A percentile compares a stretch with the other conserved stretches of the same genome.
Conservation (phyloP, 2,113 vertebrate genomes). For the Albula glossodonta region DNA sequence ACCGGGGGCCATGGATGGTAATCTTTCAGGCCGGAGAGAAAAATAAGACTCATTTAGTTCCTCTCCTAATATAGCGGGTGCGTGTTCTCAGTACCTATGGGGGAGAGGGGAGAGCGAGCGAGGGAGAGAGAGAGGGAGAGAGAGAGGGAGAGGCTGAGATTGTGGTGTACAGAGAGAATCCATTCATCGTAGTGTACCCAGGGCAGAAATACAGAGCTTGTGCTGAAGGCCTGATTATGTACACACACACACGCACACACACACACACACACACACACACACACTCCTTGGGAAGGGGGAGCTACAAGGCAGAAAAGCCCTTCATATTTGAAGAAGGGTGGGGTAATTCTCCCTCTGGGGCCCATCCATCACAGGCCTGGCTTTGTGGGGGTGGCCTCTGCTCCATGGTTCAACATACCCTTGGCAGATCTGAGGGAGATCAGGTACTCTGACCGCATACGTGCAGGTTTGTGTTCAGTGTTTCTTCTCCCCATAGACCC, state of each 20-base stretch:
- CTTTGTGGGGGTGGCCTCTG: not conserved
- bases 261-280: not conserved
- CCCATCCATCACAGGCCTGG: not conserved
- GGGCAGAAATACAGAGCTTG: conserved; percentile 13
- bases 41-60: conserved; percentile 34
- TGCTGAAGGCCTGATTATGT: conserved; percentile 10
- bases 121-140: not conserved
- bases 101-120: not conserved
- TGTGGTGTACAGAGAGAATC: conserved; percentile 20
- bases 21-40: conserved; percentile 39
- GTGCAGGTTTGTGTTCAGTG: not conserved
- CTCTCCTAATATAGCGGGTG: conserved; percentile 6
- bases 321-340: conserved; percentile 2
- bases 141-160: conserved; percentile 1
- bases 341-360: conserved; percentile 14
- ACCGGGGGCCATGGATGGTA: conserved; percentile 32
- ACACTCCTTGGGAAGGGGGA: conserved; percentile 7
- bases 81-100: conserved; percentile 3
- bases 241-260: not conserved
- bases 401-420: not conserved
- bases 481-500: not conserved
- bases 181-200: conserved; percentile 22
- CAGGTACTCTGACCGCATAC: not conserved
- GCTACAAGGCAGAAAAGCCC: conserved; percentile 11
- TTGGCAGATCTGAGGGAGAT: not conserved